These are phyloP conservation scores for Neosalanx taihuensis DNA, from an alignment of 2,797 vertebrate species.

Conservation along the genomic window DNA sequence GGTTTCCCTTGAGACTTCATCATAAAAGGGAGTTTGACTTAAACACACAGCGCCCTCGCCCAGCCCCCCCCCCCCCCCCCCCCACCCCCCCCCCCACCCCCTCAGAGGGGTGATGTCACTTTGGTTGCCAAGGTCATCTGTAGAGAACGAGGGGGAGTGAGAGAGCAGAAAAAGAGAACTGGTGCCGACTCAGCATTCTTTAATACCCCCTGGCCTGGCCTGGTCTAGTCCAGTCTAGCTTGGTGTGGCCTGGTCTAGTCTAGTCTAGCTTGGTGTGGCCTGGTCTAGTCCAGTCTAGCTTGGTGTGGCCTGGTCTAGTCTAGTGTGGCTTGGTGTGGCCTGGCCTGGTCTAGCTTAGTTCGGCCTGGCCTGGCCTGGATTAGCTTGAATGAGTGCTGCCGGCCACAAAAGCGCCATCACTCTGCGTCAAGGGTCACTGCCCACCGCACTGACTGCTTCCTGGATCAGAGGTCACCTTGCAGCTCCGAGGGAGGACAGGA, in stretches of 20 bases:
- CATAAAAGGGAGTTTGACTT: constrained; percentile 1
- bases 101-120: background rate
- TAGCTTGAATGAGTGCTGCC: background rate
- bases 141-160: background rate
- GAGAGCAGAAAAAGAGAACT: background rate
- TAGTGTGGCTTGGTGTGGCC: background rate
- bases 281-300: background rate
- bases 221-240: no score
- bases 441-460: constrained; percentile 41
- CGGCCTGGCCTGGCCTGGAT: no score
- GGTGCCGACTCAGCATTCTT: constrained; percentile 44
- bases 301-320: background rate
- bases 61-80: background rate
- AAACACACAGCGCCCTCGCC: background rate
- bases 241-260: no score
- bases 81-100: background rate
- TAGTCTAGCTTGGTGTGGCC: no score
- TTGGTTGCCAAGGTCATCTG: constrained; percentile 4
- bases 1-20: background rate
- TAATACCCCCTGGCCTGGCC: background rate
- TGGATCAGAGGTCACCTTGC: constrained; percentile 48
- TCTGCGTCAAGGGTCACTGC: constrained; percentile 16
- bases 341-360: no score
- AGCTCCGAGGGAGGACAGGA: constrained; percentile 43
- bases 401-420: constrained; percentile 17